Evolutionary conservation across 2,113 vertebrate species (phyloP), one percentile per base, ranked within the genome.

Genomic region (Pterophyllum scalare): DNA sequence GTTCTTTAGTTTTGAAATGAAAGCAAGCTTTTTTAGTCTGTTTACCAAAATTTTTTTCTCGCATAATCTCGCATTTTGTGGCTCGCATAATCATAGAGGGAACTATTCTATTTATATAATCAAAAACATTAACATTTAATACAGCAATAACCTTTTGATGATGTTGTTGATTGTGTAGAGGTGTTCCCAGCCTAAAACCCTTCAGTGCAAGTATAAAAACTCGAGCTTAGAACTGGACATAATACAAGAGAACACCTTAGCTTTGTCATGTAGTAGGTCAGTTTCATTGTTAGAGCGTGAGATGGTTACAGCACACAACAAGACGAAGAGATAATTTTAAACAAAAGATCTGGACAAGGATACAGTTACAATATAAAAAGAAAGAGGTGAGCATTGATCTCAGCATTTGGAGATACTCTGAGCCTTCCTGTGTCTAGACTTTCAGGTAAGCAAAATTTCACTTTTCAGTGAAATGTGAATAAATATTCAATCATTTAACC

Each of bases 231-330:
- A 79, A 82, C 74, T 54, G 26, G 26, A 77, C 59, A 79, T 46
- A 78, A 94, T 86, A 80, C 87, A 59, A 22, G 62, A 83, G 72
- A 89, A 92, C 81, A 43, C 52, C 7, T 61, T 1, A 75, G 56
- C 93, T 94, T 95, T 95, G 94, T 96, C 83, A 62, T 17, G 26
- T 93, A 88, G 70, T 95, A 93, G 95, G 95, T 96, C 96, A 96
- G 26, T 52, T 43, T 79, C 81, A 72, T 88, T 93, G 90, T 93
- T 77, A 33, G 33, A 75, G 61, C 59, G 43, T 89, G 86, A 89
- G 67, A 82, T 87, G 70, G 20, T 54, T 20, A 33, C 28, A 38
- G 38, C 56, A 84, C 80, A 92, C 85, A 86, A 75, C 43, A n/a
- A 74, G 85, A 89, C 11, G 12, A 80, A 88, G 82, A 88, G 91